A percentile compares a stretch with the other conserved stretches of the same genome.
Evolutionary conservation across 2,888 invertebrate species (phyloP).

Genomic region (Pterostichus madidus): DNA sequence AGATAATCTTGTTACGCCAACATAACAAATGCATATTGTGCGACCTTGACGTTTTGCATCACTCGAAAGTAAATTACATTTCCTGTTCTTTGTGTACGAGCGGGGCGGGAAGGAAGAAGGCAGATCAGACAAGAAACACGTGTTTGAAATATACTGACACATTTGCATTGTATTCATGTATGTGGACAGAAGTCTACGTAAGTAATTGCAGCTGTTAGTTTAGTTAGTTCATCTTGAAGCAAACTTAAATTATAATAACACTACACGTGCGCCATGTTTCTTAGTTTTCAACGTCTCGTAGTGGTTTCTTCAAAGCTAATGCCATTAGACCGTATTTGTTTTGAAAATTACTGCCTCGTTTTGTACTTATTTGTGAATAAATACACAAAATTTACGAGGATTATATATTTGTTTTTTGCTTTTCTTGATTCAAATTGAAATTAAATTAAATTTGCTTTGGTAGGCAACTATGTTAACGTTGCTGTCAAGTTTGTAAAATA

Average conservation of each 20-base stretch:
- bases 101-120: not conserved
- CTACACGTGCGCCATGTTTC: not conserved
- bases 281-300: not conserved
- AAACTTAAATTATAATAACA: constrained; percentile 35
- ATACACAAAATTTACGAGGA: not conserved
- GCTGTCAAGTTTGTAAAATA: not conserved
- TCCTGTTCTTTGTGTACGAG: constrained; percentile 18
- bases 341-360: constrained; percentile 1
- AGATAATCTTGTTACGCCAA: constrained; percentile 23
- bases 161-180: constrained; percentile 9
- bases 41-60: constrained; percentile 32
- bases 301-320: not conserved
- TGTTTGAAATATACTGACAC: constrained; percentile 6
- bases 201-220: constrained; percentile 29
- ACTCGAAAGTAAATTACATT: constrained; percentile 48
- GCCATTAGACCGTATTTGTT: constrained; percentile 11
- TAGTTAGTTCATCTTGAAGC: constrained; percentile 12
- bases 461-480: constrained; percentile 37
- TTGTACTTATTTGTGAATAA: not conserved
- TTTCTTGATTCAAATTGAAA: too few species aligned
- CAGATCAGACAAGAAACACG: constrained; percentile 30
- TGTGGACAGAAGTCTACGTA: not conserved
- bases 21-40: constrained; percentile 18
- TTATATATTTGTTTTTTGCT: too few species aligned
- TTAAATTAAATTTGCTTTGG: too few species aligned